phyloP scores from a whole-genome alignment of 2,888 invertebrate species.

The Automeris io region DNA sequence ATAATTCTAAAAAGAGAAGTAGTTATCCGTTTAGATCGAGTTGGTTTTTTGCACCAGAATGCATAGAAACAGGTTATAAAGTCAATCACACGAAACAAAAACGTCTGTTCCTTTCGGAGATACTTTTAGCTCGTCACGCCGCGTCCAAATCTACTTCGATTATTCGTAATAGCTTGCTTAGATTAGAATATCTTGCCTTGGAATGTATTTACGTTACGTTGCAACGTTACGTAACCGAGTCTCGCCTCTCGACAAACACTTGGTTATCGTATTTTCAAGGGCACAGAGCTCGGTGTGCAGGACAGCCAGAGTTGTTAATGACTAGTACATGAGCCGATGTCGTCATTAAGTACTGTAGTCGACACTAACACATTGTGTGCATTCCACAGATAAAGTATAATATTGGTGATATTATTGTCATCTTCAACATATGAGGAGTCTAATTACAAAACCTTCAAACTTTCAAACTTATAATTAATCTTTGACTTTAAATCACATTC shows the following conservation, averaged over 20 bases:
- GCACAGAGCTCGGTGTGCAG: slow-evolving; percentile 28
- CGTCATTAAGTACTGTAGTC: slow-evolving; percentile 24
- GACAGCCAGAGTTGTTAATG: slow-evolving; percentile 41
- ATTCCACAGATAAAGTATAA: slow-evolving; percentile 56
- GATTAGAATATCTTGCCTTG: slow-evolving; percentile 26
- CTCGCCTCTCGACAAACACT: slow-evolving; percentile 37
- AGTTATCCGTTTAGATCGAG: neutral
- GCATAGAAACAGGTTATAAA: slow-evolving; percentile 10
- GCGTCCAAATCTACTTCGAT: slow-evolving; percentile 12
- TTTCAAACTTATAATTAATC: too few relatives aligned
- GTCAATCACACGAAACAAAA: slow-evolving; percentile 15
- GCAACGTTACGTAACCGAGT: slow-evolving; percentile 41
- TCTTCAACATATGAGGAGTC: neutral
- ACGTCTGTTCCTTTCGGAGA: slow-evolving; percentile 7
- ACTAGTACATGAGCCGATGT: slow-evolving; percentile 37
- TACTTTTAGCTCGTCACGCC: slow-evolving; percentile 11
- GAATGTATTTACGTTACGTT: slow-evolving; percentile 25
- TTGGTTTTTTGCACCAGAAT: slow-evolving; percentile 8
- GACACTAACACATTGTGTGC: slow-evolving; percentile 20
- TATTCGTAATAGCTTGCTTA: slow-evolving; percentile 9
- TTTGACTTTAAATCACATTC: too few relatives aligned
- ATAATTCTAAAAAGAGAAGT: slow-evolving; percentile 3
- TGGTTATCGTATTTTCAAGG: slow-evolving; percentile 58
- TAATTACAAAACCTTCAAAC: too few relatives aligned
- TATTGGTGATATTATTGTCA: slow-evolving; percentile 25